phyloP scores from a whole-genome alignment of 2,888 invertebrate genomes.

The Dioctria rufipes region DNA sequence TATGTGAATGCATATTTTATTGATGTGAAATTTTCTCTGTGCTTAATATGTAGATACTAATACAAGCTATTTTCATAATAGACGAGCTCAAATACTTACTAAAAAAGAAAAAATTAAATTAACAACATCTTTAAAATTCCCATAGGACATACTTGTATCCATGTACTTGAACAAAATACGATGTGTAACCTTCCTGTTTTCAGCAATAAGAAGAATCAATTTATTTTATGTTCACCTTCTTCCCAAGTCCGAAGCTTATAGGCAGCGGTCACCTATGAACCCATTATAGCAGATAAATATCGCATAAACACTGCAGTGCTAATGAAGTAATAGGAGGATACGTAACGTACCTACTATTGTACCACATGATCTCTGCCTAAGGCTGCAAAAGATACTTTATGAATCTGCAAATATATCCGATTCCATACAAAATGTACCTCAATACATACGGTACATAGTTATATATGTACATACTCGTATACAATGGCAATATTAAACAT shows the following conservation, averaged over 20 bases:
- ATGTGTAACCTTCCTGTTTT: neutral
- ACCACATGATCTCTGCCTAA: slow-evolving; percentile 35
- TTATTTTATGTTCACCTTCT: neutral
- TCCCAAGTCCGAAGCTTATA: neutral
- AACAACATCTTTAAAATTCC: no score
- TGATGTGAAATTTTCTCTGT: no score
- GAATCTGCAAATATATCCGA: slow-evolving; percentile 27
- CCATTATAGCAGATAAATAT: slow-evolving; percentile 27
- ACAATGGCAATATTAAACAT: slow-evolving; percentile 22
- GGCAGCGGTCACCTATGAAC: neutral
- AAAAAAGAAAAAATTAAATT: no score
- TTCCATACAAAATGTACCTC: neutral
- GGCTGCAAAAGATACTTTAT: slow-evolving; percentile 21
- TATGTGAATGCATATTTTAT: no score
- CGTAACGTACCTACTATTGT: neutral
- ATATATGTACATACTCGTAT: neutral
- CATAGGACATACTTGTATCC: no score
- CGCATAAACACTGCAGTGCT: slow-evolving; percentile 22
- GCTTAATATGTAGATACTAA: no score
- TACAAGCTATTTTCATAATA: no score
- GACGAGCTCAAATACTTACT: no score
- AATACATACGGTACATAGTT: no score
- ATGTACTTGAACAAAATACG: no score
- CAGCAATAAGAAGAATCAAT: neutral
- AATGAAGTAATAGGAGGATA: slow-evolving; percentile 25